Evolutionary conservation across 2,888 invertebrate genomes (phyloP).

Genomic region (Druceiella hillmani): DNA sequence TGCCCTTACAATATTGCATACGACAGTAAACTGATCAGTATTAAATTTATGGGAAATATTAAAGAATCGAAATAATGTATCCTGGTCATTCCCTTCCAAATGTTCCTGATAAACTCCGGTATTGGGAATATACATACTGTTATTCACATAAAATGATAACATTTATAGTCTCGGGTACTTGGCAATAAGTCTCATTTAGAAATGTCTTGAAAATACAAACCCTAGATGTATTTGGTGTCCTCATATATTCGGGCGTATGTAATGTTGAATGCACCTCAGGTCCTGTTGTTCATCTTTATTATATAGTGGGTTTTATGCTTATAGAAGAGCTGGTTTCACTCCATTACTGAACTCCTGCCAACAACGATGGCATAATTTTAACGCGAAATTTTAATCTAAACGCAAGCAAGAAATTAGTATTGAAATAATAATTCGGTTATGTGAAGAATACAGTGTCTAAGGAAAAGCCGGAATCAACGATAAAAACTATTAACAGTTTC

Average conservation of each 20-base stretch:
- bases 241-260: constrained; percentile 11
- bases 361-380: no score
- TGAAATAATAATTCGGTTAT: no score
- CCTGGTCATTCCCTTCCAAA: constrained; percentile 9
- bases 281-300: constrained; percentile 11
- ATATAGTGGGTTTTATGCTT: no score
- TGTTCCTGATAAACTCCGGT: constrained; percentile 12
- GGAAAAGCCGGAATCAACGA: no score
- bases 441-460: no score
- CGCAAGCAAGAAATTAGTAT: no score
- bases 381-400: no score
- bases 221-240: constrained; percentile 11
- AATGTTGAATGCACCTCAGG: constrained; percentile 11
- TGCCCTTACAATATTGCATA: no score
- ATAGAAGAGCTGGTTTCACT: no score
- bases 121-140: constrained; percentile 14
- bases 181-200: constrained; percentile 9
- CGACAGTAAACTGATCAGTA: constrained; percentile 11
- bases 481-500: no score
- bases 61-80: constrained; percentile 11
- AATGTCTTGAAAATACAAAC: constrained; percentile 9
- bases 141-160: constrained; percentile 12
- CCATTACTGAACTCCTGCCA: no score
- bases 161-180: constrained; percentile 12
- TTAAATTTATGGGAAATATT: constrained; percentile 14